Conservation (phyloP, 2,113 vertebrate species). For the Oreamnos americanus region DNA sequence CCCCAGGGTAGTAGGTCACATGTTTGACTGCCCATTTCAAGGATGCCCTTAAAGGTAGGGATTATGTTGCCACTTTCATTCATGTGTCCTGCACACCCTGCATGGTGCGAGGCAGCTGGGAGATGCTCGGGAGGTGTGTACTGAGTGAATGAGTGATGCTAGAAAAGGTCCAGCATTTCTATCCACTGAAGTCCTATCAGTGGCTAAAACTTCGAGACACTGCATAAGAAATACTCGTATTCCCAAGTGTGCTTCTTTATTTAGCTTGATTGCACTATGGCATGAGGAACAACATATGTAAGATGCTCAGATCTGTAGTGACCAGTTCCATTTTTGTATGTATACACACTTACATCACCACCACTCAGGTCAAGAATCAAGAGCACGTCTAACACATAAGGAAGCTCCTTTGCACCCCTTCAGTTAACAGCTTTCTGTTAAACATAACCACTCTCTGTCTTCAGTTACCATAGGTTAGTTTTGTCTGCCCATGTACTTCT, state of each 20-base stretch:
- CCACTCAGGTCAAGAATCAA: not conserved
- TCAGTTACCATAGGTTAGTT: not conserved
- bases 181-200: not conserved
- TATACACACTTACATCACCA: not conserved
- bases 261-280: not conserved
- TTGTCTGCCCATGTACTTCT: constrained; percentile 6
- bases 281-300: not conserved
- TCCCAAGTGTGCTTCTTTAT: not conserved
- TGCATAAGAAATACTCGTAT: not conserved
- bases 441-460: not conserved
- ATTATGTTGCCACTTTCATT: not conserved
- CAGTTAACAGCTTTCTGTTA: not conserved
- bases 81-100: not conserved
- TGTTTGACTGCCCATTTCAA: not conserved
- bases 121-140: not conserved
- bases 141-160: not conserved
- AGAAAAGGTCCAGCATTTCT: not conserved
- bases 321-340: not conserved
- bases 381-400: not conserved
- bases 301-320: not conserved
- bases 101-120: not conserved
- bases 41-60: not conserved
- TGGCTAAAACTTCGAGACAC: not conserved
- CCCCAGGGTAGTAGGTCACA: not conserved
- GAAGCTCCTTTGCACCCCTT: not conserved